phyloP scores from a whole-genome alignment of 1,140 invertebrate species.

The Agraylea sexmaculata region DNA sequence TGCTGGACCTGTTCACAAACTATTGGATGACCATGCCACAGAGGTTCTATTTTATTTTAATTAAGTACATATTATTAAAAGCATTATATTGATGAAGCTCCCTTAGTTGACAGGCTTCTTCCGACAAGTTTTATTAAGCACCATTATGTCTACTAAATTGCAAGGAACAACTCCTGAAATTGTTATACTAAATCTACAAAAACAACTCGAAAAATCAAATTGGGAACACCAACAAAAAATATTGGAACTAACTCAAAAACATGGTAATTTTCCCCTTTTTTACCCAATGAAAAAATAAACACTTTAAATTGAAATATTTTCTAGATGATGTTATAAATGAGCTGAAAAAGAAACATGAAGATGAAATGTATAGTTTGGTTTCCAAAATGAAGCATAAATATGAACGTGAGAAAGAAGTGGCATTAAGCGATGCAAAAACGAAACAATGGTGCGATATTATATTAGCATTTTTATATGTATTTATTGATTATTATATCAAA shows the following conservation, averaged over 20 bases:
- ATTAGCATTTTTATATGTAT: no score
- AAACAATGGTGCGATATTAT: slow-evolving; percentile 15
- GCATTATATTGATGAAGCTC: no score
- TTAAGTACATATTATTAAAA: no score
- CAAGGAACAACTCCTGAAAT: no score
- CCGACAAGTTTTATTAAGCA: slow-evolving; percentile 4
- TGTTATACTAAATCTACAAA: slow-evolving; percentile 21
- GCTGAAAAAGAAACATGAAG: slow-evolving; percentile 4
- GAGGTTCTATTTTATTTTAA: no score
- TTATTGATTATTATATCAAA: no score
- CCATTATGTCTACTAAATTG: neutral
- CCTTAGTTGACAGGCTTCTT: slow-evolving; percentile 3
- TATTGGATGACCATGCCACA: slow-evolving; percentile 31
- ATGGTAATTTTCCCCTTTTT: slow-evolving; percentile 20
- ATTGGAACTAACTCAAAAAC: slow-evolving; percentile 7
- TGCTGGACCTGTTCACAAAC: slow-evolving; percentile 30
- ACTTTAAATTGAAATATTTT: neutral
- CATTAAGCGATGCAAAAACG: slow-evolving; percentile 9
- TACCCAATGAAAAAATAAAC: neutral
- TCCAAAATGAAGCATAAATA: neutral
- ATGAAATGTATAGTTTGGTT: neutral
- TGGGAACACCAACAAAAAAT: slow-evolving; percentile 29
- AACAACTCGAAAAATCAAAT: slow-evolving; percentile 27
- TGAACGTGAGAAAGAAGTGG: slow-evolving; percentile 6
- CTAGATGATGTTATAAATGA: slow-evolving; percentile 9